Percentiles rank a stretch among this genome's conserved stretches.
phyloP scores from a whole-genome alignment of 2,888 invertebrate species.

The Epistrophe eligans region DNA sequence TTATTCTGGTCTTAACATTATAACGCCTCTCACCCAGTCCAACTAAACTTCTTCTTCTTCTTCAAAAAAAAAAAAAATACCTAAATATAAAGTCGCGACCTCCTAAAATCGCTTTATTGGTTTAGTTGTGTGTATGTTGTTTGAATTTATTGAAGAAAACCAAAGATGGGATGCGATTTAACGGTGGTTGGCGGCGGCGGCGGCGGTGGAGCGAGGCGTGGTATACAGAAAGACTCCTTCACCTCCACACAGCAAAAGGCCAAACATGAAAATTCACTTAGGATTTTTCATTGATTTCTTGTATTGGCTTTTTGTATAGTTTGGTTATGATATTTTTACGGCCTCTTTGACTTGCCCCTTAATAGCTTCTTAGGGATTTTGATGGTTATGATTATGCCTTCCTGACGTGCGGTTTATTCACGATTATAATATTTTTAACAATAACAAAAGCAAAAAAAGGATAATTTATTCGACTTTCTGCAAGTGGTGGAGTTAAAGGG shows the following conservation, averaged over 20 bases:
- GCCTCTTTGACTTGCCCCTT: constrained; percentile 43
- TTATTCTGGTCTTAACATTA: constrained; percentile 41
- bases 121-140: constrained; percentile 36
- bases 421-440: constrained; percentile 24
- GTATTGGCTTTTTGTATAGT: constrained; percentile 35
- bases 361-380: constrained; percentile 46
- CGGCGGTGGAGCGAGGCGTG: background rate
- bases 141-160: constrained; percentile 52
- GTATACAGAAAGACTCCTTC: constrained; percentile 12
- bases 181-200: background rate
- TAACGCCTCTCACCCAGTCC: background rate
- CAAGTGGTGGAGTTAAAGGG: background rate
- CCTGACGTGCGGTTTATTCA: constrained; percentile 36
- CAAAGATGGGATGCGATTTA: constrained; percentile 15
- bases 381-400: constrained; percentile 36
- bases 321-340: constrained; percentile 53
- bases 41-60: constrained; percentile 1
- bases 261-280: constrained; percentile 72
- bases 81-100: constrained; percentile 57
- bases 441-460: constrained; percentile 9
- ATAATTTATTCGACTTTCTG: constrained; percentile 4
- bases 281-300: constrained; percentile 51
- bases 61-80: constrained; percentile 28
- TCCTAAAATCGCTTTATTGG: constrained; percentile 55
- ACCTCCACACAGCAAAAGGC: constrained; percentile 33